Evolutionary conservation across 2,888 invertebrate species (phyloP).

Genomic region (Epirrhoe tristata): DNA sequence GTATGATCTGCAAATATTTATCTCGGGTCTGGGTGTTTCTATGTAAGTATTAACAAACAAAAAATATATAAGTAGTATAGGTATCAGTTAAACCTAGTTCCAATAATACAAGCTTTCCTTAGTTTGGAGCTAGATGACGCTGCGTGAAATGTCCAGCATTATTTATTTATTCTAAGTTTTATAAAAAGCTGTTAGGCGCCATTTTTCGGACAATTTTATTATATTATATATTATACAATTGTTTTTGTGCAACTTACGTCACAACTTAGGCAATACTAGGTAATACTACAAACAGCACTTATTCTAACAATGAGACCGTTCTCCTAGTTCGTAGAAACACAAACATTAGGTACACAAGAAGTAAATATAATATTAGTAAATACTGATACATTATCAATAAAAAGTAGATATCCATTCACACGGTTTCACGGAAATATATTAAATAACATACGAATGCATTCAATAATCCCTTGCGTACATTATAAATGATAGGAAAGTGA

Average conservation of each 20-base stretch:
- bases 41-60: no score
- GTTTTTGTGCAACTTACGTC: neutral
- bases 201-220: neutral
- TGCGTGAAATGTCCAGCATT: no score
- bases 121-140: no score
- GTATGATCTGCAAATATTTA: no score
- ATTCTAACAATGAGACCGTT: slow-evolving; percentile 13
- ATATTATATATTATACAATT: no score
- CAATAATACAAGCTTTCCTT: no score
- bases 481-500: neutral
- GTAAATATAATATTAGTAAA: neutral
- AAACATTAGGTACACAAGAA: slow-evolving; percentile 4
- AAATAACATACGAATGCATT: slow-evolving; percentile 2
- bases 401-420: slow-evolving; percentile 16
- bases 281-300: slow-evolving; percentile 9
- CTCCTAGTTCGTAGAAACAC: slow-evolving; percentile 23
- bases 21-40: no score
- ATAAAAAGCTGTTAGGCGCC: neutral
- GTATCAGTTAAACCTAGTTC: no score
- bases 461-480: slow-evolving; percentile 22
- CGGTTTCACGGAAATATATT: slow-evolving; percentile 31
- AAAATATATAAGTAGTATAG: no score
- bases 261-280: neutral
- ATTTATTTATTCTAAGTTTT: neutral
- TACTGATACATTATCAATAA: slow-evolving; percentile 27